These are phyloP conservation scores for Cnemophilus loriae DNA, from an alignment of 2,113 vertebrate genomes.

Conservation along the genomic window DNA sequence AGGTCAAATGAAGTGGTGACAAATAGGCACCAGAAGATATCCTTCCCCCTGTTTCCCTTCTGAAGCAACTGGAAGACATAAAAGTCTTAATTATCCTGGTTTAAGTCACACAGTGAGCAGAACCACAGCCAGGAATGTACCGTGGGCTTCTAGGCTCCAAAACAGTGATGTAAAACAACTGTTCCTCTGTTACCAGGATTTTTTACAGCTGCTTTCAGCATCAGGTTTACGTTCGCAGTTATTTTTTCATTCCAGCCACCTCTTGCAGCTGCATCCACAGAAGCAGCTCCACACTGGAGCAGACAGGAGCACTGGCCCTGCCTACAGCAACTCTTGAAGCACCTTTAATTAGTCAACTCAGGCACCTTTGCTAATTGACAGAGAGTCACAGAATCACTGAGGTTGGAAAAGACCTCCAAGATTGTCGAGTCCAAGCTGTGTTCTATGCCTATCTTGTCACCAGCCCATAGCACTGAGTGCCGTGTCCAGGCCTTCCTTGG, in stretches of 20 bases:
- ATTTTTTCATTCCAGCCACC: not conserved
- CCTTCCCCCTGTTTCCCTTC: not conserved
- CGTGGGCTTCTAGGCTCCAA: not conserved
- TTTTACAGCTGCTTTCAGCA: constrained; percentile 6
- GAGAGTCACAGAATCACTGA: not conserved
- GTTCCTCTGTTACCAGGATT: not conserved
- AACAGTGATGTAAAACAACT: not conserved
- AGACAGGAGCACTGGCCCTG: not conserved
- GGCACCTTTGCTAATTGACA: not conserved
- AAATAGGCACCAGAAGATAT: not conserved
- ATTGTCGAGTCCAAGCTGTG: rapidly evolving
- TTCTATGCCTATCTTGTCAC: rapidly evolving
- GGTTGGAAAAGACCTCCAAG: not conserved
- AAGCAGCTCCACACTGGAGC: not conserved
- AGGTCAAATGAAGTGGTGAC: not conserved
- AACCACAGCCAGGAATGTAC: not conserved
- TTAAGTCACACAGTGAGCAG: constrained; percentile 7
- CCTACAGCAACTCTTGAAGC: not conserved
- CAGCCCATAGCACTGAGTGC: not conserved
- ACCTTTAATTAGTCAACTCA: not conserved
- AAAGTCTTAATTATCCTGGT: not conserved
- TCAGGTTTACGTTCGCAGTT: not conserved
- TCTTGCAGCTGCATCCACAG: not conserved
- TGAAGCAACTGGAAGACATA: constrained; percentile 16
- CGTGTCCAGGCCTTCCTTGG: not conserved